Conservation (phyloP, 1,140 invertebrate species). For the Helicoverpa zea region DNA sequence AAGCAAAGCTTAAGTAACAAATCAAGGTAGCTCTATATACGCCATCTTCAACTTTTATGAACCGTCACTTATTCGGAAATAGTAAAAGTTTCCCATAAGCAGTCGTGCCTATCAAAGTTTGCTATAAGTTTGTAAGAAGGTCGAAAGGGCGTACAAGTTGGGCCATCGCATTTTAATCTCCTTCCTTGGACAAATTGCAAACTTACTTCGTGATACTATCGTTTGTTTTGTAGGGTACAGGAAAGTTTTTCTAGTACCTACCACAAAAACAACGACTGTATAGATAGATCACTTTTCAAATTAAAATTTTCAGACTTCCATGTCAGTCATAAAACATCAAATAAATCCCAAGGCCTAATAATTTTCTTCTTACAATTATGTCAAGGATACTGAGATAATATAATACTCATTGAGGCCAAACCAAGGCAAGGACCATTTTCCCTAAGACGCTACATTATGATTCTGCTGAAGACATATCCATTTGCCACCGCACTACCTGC, state of each 20-base stretch:
- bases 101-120: neutral
- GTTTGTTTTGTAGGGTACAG: neutral
- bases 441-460: slow-evolving; percentile 9
- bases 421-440: neutral
- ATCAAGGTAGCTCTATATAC: no score
- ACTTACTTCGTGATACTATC: neutral
- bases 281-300: no score
- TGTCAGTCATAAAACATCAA: neutral
- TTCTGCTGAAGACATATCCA: neutral
- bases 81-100: neutral
- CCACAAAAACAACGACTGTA: no score
- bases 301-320: no score
- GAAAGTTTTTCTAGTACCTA: no score
- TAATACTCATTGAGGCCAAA: neutral
- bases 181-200: slow-evolving; percentile 3
- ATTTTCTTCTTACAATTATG: neutral
- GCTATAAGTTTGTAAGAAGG: neutral
- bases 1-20: no score
- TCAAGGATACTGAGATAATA: slow-evolving; percentile 1
- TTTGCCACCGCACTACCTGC: neutral
- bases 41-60: neutral
- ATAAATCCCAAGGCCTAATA: neutral
- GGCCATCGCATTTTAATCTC: neutral
- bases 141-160: neutral
- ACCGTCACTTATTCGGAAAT: neutral